Conservation (phyloP, 2,797 vertebrate genomes). For the Amblyopsis hoosieri region DNA sequence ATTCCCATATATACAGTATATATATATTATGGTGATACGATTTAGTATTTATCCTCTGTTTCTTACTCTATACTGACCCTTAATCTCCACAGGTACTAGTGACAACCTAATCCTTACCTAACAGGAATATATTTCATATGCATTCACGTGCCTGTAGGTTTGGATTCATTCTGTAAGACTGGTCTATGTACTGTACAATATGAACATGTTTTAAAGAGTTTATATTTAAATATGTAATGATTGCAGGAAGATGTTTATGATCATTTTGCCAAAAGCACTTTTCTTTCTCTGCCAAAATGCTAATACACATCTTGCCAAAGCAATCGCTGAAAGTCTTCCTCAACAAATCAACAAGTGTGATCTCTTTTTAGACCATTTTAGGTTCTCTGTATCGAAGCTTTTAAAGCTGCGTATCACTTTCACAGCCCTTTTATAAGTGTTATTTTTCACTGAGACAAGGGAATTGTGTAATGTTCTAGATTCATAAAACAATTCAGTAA, state of each 20-base stretch:
- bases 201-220: too few species aligned
- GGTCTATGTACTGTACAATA: too few species aligned
- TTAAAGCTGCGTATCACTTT: neutral
- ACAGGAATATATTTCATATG: conserved; percentile 39
- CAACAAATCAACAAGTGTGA: conserved; percentile 22
- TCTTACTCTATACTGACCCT: neutral
- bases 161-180: neutral
- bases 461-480: too few species aligned
- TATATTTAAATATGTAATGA: neutral
- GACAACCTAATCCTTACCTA: neutral
- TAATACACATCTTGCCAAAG: conserved; percentile 11
- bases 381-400: conserved; percentile 9
- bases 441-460: too few species aligned
- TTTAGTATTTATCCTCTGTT: too few species aligned
- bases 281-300: conserved; percentile 34
- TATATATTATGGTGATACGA: too few species aligned
- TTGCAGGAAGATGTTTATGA: conserved; percentile 41
- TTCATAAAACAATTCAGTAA: too few species aligned
- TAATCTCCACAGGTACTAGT: neutral
- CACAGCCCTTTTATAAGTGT: too few species aligned
- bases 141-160: conserved; percentile 26
- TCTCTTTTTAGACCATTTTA: conserved; percentile 6
- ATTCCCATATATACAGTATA: too few species aligned
- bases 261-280: conserved; percentile 41
- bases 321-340: conserved; percentile 31